Evolutionary conservation across 2,888 invertebrate genomes (phyloP), one percentile per base, ranked within the genome.

Genomic region (Creontiades dilutus): DNA sequence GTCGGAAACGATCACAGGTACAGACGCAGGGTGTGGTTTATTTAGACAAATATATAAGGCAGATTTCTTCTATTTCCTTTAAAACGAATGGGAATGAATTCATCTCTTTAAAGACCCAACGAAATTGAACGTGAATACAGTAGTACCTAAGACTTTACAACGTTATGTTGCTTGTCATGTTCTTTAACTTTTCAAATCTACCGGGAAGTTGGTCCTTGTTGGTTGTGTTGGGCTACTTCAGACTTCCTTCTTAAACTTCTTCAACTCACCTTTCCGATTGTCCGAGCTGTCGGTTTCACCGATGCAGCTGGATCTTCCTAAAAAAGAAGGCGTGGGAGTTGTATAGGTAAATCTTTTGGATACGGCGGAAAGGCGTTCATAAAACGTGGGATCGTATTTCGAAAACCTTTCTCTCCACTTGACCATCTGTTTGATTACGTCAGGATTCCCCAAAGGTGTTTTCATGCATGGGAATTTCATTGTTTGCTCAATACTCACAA

Each of bases 311-410:
- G 23, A 68, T 19, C 19, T 23, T 2, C 23, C 27, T 5, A 68
- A 19, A 68, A 68, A 68, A 68, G 3, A 19, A 61, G 19, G 23
- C 68, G 68, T 68, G 68, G 68, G 68, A 68, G 68, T 23, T 68
- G 68, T 37, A 37, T 68, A 19, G 23, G 68, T 68, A 61, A 61
- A 61, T 68, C 27, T 68, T 68, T 14, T 52, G 52, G 52, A 52
- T 52, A 52, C 52, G 13, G 52, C 52, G 52, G 37, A 37, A 7
- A 52, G 52, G 52, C 52, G 52, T 52, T 68, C 68, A 11, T 12
- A 68, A 23, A 68, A 23, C 68, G 68, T 68, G 68, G 68, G 68
- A 68, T 68, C 19, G 37, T 46, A 78, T 46, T 78, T 78, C 78
- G 46, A 78, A 76, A 78, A n/a, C 78, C 78, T 47, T 46, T 46